Evolutionary conservation across 2,113 vertebrate species (phyloP).

Genomic region (Panurus biarmicus): DNA sequence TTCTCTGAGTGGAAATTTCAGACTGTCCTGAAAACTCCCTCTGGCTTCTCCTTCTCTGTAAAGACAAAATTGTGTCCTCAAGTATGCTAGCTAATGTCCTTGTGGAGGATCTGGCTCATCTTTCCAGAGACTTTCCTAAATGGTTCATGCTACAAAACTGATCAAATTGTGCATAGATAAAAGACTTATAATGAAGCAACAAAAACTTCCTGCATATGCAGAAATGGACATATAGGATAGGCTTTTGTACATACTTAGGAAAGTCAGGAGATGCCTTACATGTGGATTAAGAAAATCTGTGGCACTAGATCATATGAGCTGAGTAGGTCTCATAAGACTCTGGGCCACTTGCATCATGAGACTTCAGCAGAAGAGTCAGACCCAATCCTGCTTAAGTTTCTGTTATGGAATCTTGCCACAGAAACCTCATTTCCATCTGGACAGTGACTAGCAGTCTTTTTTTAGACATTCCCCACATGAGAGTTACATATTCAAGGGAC

Average conservation of each 20-base stretch:
- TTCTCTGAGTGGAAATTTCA: background rate
- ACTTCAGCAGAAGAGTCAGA: background rate
- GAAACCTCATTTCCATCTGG: background rate
- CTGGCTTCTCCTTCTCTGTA: background rate
- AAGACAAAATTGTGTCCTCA: background rate
- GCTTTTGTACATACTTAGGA: background rate
- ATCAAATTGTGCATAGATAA: background rate
- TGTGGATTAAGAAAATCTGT: background rate
- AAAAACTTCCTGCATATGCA: background rate
- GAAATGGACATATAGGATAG: background rate
- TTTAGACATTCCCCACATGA: background rate
- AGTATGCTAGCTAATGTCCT: background rate
- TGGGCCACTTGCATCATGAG: background rate
- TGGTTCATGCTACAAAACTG: background rate
- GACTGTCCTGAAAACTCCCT: background rate
- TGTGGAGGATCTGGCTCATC: background rate
- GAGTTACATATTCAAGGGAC: background rate
- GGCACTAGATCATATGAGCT: background rate
- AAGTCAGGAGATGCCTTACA: background rate
- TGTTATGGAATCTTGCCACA: background rate
- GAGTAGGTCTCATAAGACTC: background rate
- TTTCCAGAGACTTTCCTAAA: background rate
- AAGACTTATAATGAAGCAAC: background rate
- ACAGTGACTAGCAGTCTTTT: background rate
- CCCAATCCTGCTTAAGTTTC: rapidly evolving